Evolutionary conservation across 2,888 invertebrate genomes (phyloP).

Genomic region (Exocentrus adspersus): DNA sequence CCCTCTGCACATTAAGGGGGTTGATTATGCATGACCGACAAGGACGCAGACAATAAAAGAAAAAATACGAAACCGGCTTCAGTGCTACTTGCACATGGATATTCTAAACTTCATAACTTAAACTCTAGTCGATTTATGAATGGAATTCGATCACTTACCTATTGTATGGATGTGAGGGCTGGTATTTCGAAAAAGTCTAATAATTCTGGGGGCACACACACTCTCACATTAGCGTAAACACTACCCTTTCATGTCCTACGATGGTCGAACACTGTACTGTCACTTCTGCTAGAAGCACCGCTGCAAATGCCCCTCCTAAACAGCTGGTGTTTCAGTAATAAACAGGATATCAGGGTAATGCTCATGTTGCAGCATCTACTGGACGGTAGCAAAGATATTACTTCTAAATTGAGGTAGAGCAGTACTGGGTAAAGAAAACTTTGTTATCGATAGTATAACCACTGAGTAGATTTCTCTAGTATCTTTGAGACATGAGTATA

Average conservation of each 20-base stretch:
- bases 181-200: conserved; percentile 37
- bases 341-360: conserved; percentile 14
- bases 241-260: conserved; percentile 51
- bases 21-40: conserved; percentile 11
- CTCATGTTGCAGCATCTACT: conserved; percentile 29
- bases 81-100: conserved; percentile 39
- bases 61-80: conserved; percentile 44
- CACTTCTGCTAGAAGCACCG: conserved; percentile 41
- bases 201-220: conserved; percentile 42
- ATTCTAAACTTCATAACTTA: conserved; percentile 48
- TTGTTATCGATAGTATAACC: no score
- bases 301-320: conserved; percentile 54
- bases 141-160: conserved; percentile 45
- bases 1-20: conserved; percentile 9
- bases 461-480: no score
- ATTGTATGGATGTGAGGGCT: conserved; percentile 30
- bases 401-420: no score
- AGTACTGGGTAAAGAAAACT: no score
- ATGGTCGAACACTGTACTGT: conserved; percentile 46
- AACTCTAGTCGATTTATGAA: conserved; percentile 42
- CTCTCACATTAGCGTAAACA: conserved; percentile 41
- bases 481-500: no score
- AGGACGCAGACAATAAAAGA: conserved; percentile 19
- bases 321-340: conserved; percentile 49
- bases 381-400: background rate